Conservation (phyloP, 2,888 invertebrate species). For the Anoplius nigerrimus region DNA sequence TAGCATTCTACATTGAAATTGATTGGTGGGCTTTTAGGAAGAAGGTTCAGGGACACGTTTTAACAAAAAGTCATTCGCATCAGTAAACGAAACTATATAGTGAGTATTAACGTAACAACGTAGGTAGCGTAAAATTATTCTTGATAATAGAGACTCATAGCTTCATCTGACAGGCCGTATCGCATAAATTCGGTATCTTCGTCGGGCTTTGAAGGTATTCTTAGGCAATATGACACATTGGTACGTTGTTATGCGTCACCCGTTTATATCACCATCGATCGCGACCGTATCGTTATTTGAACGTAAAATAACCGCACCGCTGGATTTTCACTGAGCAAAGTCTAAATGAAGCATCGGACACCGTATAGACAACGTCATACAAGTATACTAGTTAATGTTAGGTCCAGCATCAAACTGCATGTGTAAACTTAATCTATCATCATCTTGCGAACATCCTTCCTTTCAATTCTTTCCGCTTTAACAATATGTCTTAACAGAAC, state of each 20-base stretch:
- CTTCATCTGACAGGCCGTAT: background rate
- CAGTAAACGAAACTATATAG: slow-evolving; percentile 32
- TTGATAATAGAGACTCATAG: slow-evolving; percentile 9
- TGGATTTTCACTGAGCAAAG: background rate
- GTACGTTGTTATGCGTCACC: background rate
- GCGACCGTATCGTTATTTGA: background rate
- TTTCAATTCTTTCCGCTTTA: slow-evolving; percentile 15
- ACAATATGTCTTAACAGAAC: background rate
- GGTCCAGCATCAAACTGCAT: slow-evolving; percentile 47
- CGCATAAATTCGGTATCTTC: background rate
- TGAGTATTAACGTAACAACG: slow-evolving; percentile 20
- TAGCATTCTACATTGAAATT: slow-evolving; percentile 72
- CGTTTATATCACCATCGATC: background rate
- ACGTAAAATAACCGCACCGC: background rate
- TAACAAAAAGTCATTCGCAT: slow-evolving; percentile 34
- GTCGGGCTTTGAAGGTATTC: background rate
- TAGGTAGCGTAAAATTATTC: slow-evolving; percentile 24
- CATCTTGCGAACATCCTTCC: slow-evolving; percentile 12
- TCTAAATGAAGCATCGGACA: slow-evolving; percentile 30
- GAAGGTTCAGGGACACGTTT: slow-evolving; percentile 70
- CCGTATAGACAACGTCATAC: slow-evolving; percentile 24
- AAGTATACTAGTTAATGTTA: slow-evolving; percentile 36
- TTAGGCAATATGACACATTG: background rate
- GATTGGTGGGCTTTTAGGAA: slow-evolving; percentile 60
- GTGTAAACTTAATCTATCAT: slow-evolving; percentile 39